phyloP scores from a whole-genome alignment of 2,888 invertebrate species.

The Coronaproctus castanopsis region DNA sequence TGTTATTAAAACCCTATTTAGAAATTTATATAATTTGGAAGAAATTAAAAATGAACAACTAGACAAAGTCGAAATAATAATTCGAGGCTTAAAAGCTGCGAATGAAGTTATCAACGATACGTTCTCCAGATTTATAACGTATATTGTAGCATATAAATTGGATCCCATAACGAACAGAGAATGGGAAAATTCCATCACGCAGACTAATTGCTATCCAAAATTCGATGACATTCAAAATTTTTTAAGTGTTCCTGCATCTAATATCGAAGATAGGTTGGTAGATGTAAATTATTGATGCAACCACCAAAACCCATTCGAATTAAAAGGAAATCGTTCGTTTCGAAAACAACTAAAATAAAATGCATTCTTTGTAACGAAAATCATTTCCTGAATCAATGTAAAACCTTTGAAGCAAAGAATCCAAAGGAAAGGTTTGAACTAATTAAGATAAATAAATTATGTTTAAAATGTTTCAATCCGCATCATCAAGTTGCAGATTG shows the following conservation, averaged over 20 bases:
- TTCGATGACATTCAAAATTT: background rate
- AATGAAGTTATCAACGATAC: background rate
- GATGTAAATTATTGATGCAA: no score
- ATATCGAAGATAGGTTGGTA: background rate
- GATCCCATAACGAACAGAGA: background rate
- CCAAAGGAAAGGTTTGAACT: no score
- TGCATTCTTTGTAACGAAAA: no score
- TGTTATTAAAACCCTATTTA: background rate
- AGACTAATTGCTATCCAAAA: background rate
- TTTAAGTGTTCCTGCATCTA: background rate
- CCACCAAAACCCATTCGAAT: no score
- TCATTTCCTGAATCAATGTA: no score
- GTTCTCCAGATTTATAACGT: background rate
- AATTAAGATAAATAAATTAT: no score
- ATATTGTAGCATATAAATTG: background rate
- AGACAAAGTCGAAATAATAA: background rate
- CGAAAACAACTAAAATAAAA: no score
- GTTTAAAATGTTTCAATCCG: no score
- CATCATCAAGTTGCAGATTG: no score
- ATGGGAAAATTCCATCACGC: background rate
- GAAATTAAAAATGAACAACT: background rate
- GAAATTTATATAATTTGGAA: background rate
- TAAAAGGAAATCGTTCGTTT: no score
- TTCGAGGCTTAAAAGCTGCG: slow-evolving; percentile 1
- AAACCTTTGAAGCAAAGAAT: no score